Evolutionary conservation across 64 coral and sea anemone genomes (phyloP), one percentile per base, ranked within the genome.

Genomic region (Astreopora myriophthalma): DNA sequence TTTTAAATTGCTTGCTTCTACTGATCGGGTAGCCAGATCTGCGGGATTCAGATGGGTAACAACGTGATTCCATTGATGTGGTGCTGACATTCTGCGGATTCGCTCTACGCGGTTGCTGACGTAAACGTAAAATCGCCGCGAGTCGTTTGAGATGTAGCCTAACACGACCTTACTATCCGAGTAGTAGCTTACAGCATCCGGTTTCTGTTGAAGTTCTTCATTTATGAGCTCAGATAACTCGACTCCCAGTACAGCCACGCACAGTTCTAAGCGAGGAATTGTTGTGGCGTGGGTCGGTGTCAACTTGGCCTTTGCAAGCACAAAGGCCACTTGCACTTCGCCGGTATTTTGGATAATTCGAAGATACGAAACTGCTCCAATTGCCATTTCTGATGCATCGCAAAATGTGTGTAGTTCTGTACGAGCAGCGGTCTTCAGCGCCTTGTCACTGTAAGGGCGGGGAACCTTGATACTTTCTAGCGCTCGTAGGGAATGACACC

Each of bases 1-100:
- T 34, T 73, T 57, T 31, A 91, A 35, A 5, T 82, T 44, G 13
- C 22, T 29, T 55, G 89, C 38, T 33, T 69, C 38, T 8, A 91
- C 76, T 48, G 39, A 70, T 68, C 89, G 38, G 7, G 77, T 72
- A 26, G 89, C 76, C 33, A 91, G 14, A 19, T 83, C 76, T 4
- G 89, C 75, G 34, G 77, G 76, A 39, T 91, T 91, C 22, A 72
- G 63, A 29, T 84, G n/a, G 25, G 64, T 83, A 10, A 60, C 22
- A 13, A 91, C 65, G 37, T 91, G 71, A 34, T 44, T 64, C 89
- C 89, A 91, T 30, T 91, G 89, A 35, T 91, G 76, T 23, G 64
- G 78, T 17, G 26, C 46, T 27, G 89, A 84, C 12, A 49, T 80
- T 51, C 65, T 84, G 40, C 46, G 31, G 36, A 72, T 84, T 4